Percentiles rank a stretch among this genome's conserved stretches.
Conservation (phyloP, 37 sponge, comb jelly and placozoan species). For the Halichondria panicea region DNA sequence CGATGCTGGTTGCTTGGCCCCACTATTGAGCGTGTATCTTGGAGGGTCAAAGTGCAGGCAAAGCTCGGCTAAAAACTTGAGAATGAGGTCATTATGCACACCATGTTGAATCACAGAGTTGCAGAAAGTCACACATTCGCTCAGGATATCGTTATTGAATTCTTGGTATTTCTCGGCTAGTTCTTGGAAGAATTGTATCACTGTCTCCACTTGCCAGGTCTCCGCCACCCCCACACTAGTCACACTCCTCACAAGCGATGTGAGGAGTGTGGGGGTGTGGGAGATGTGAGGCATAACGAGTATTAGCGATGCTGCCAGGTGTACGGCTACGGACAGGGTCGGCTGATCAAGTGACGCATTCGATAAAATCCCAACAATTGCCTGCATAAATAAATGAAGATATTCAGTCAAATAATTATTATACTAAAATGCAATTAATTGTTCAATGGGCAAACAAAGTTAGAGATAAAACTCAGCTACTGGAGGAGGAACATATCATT, state of each 20-base stretch:
- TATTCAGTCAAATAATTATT: too few relatives aligned
- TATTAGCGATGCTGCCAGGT: slow-evolving; percentile 49
- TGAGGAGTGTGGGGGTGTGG: slow-evolving; percentile 7
- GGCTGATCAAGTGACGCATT: slow-evolving; percentile 8
- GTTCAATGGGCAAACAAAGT: too few relatives aligned
- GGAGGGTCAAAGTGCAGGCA: slow-evolving; percentile 20
- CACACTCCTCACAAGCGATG: slow-evolving; percentile 4
- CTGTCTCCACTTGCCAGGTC: slow-evolving; percentile 12
- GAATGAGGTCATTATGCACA: slow-evolving; percentile 1
- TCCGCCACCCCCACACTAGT: slow-evolving; percentile 1
- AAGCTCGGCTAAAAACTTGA: slow-evolving; percentile 32
- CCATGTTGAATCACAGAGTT: slow-evolving; percentile 7
- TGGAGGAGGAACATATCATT: too few relatives aligned
- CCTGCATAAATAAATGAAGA: too few relatives aligned
- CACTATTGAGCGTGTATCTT: neutral
- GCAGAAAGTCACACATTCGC: slow-evolving; percentile 2
- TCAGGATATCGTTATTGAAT: neutral
- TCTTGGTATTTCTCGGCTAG: neutral
- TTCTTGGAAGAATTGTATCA: slow-evolving; percentile 37
- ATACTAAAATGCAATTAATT: too few relatives aligned
- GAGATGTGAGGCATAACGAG: slow-evolving; percentile 28
- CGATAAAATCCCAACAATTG: neutral
- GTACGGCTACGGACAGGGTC: slow-evolving; percentile 18
- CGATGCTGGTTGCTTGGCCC: neutral
- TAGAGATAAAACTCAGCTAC: too few relatives aligned